Base-by-base conservation (phyloP, 2,888 invertebrate genomes). In the Cepaea hortensis region DNA sequence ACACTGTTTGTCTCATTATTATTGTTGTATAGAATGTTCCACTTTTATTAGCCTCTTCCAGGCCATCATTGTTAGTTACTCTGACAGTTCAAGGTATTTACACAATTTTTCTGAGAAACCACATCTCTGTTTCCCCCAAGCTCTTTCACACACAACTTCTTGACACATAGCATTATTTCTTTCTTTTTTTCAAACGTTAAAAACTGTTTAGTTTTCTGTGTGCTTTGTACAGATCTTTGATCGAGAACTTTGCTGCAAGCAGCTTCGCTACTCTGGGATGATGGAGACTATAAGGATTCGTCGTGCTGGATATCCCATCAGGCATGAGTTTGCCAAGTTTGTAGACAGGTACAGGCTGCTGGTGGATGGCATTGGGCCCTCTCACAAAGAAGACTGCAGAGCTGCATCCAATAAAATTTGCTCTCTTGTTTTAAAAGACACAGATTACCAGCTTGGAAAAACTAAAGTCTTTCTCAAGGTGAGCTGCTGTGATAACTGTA, bases 221-320 rank as follows among this genome's bases (percentile, higher is more conserved):
- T 35, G 35, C 35, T 35, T 50, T 65, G 46, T 50, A 3, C 93
- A 98, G 98, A 95, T 97, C 96, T 99, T 99, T 94, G 99, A 99
- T 94, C 96, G 99, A 81, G 98, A 97, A 73, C 95, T 99, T 61
- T 99, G 99, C 92, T 98, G 99, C 93, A 96, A 99, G 50, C 99
- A 99, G 94, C 95, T 99, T 62, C 96, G 99, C 89, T 99, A 99
- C 94, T 99, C 99, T 0, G 99, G 99, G 88, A 99, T 99, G 99
- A 99, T 99, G 99, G 99, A 99, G 95, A 99, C 99, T 0, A 99
- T 99, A 89, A 96, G 99, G 91, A 99, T 99, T 92, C 96, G 99
- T 89, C 96, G 99, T 92, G 99, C 99, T 20, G 99, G 99, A 18
- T 99, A 99, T 95, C 99, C 99, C 0, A 99, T 99, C 90, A 96